Conservation (phyloP, 2,888 invertebrate species). For the Acrobasis suavella region DNA sequence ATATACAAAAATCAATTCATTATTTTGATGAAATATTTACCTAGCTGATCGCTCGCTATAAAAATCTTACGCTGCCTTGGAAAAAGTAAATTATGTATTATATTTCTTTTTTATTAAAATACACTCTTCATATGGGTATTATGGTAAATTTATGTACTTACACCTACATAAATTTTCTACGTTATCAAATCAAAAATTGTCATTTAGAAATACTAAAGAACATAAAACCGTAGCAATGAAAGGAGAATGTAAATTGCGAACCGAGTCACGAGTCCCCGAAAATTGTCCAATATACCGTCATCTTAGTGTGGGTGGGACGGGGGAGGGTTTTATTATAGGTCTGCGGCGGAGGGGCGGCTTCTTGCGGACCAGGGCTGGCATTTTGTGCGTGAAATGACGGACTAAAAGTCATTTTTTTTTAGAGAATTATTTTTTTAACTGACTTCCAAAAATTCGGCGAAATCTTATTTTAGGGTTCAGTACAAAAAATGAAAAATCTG, state of each 20-base stretch:
- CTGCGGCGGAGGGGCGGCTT: conserved; percentile 66
- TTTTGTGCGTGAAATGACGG: conserved; percentile 34
- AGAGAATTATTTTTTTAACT: neutral
- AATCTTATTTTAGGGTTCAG: no score
- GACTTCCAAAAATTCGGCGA: no score
- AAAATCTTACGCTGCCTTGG: no score
- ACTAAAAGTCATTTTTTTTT: neutral
- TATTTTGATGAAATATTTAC: no score
- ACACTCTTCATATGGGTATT: no score
- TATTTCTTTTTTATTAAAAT: no score
- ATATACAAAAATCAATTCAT: no score
- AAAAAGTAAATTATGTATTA: no score
- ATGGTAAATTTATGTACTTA: no score
- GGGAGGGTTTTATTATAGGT: conserved; percentile 71
- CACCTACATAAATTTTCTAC: neutral
- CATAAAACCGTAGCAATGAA: conserved; percentile 18
- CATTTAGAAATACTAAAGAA: conserved; percentile 7
- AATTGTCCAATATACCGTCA: conserved; percentile 76
- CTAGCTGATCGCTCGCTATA: no score
- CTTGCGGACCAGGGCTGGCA: conserved; percentile 70
- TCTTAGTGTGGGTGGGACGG: conserved; percentile 69
- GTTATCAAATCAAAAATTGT: conserved; percentile 8
- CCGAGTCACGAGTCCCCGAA: conserved; percentile 71
- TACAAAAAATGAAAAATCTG: no score
- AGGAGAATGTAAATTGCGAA: conserved; percentile 52